phyloP scores from a whole-genome alignment of 1,140 invertebrate species.

The Aphelenchoides avenae region DNA sequence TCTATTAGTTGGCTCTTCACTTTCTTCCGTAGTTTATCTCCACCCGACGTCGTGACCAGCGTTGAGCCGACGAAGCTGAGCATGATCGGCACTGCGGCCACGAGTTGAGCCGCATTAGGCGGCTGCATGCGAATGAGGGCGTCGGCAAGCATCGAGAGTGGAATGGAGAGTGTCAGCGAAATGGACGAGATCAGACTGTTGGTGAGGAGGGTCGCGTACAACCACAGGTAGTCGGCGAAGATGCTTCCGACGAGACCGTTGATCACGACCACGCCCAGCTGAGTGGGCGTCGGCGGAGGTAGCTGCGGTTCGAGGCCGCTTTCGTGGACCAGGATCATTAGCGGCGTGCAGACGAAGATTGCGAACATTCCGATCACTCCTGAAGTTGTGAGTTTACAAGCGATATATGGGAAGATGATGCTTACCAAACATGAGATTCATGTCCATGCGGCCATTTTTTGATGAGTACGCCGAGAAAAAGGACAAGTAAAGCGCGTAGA shows the following conservation, averaged over 20 bases:
- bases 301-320: conserved; percentile 36
- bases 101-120: conserved; percentile 26
- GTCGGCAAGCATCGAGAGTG: conserved; percentile 39
- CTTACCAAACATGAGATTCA: conserved; percentile 37
- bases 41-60: too few relatives aligned
- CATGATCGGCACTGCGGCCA: conserved; percentile 41
- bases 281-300: conserved; percentile 25
- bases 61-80: too few relatives aligned
- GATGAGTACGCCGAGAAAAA: conserved; percentile 22
- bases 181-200: conserved; percentile 36
- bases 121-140: conserved; percentile 29
- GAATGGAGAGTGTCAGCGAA: conserved; percentile 39
- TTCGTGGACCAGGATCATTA: conserved; percentile 34
- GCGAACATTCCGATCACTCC: conserved; percentile 44
- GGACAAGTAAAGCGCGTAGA: conserved; percentile 37
- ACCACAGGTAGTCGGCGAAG: conserved; percentile 46
- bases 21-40: too few relatives aligned
- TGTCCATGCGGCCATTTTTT: conserved; percentile 32
- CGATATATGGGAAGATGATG: background rate
- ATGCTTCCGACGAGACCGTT: conserved; percentile 36
- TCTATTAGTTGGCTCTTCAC: too few relatives aligned
- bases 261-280: conserved; percentile 30
- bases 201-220: conserved; percentile 43
- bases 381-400: conserved; percentile 6
- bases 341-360: conserved; percentile 37